A percentile compares a stretch with the other conserved stretches of the same genome.
Evolutionary conservation across 2,888 invertebrate species (phyloP).

Genomic region (Sphaeridia pumilis): DNA sequence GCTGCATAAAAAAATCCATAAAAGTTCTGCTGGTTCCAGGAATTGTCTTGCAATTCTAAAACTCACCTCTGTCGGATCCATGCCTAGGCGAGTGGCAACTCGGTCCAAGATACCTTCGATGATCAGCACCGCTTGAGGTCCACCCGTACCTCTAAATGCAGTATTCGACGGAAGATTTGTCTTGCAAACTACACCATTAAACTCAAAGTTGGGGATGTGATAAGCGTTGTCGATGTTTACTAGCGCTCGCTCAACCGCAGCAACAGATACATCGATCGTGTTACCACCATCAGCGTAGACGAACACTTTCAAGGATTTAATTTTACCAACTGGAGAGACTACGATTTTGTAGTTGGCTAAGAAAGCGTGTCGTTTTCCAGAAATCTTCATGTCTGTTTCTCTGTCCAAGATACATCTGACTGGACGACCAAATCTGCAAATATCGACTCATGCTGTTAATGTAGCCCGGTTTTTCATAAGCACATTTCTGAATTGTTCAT

Average conservation of each 20-base stretch:
- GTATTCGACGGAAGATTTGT: constrained; percentile 88
- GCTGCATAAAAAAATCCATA: constrained; percentile 37
- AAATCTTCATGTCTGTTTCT: constrained; percentile 85
- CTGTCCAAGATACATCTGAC: constrained; percentile 81
- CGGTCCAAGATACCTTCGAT: constrained; percentile 68
- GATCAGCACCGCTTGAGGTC: constrained; percentile 79
- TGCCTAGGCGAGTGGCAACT: constrained; percentile 57
- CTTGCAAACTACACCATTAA: constrained; percentile 52
- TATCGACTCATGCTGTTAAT: no score
- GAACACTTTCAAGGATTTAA: constrained; percentile 59
- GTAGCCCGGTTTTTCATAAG: not conserved
- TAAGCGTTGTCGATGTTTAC: constrained; percentile 75
- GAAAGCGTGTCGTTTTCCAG: constrained; percentile 83
- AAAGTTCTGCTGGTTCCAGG: not conserved
- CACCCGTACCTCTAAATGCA: constrained; percentile 85
- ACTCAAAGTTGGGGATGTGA: constrained; percentile 37
- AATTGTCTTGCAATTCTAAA: not conserved
- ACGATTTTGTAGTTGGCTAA: constrained; percentile 71
- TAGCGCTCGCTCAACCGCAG: constrained; percentile 66
- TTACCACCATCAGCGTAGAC: constrained; percentile 75
- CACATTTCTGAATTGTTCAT: not conserved
- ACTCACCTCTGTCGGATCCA: constrained; percentile 53
- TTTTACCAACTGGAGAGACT: constrained; percentile 60
- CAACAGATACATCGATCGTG: constrained; percentile 65
- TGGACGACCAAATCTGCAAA: constrained; percentile 56